A percentile compares a stretch with the other conserved stretches of the same genome.
phyloP scores from a whole-genome alignment of 2,113 vertebrate species.

The Orthochromis indermauri region DNA sequence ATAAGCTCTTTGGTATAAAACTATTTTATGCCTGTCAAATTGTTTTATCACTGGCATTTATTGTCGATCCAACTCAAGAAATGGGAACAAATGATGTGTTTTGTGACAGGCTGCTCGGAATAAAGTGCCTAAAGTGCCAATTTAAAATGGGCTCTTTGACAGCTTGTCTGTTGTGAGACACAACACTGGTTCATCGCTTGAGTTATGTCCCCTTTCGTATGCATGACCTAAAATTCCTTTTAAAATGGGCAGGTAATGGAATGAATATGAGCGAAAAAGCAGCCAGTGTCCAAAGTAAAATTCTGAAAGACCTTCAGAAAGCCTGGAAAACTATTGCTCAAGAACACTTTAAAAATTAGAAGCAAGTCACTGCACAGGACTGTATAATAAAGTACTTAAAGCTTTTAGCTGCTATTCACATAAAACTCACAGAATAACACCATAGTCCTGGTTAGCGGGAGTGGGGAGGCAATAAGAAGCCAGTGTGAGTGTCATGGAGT shows the following conservation, averaged over 20 bases:
- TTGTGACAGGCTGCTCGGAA: neutral
- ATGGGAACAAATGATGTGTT: neutral
- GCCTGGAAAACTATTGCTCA: neutral
- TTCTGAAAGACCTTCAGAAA: neutral
- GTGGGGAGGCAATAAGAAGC: neutral
- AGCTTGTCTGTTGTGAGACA: neutral
- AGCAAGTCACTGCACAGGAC: neutral
- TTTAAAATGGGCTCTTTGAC: neutral
- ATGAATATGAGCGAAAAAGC: neutral
- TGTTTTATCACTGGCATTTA: neutral
- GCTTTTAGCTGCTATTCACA: constrained; percentile 32
- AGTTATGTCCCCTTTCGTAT: neutral
- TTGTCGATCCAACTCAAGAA: neutral
- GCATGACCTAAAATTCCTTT: neutral
- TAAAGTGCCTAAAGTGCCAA: neutral
- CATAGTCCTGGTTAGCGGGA: neutral
- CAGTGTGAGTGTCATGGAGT: neutral
- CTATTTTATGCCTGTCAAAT: neutral
- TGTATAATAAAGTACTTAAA: neutral
- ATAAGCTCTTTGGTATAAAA: neutral
- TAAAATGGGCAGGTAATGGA: neutral
- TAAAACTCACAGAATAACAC: neutral
- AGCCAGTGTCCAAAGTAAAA: neutral
- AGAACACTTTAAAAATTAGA: neutral
- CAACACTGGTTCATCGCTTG: neutral